A percentile compares a stretch with the other conserved stretches of the same genome.
phyloP scores from a whole-genome alignment of 2,113 vertebrate genomes.

The Calonectris borealis region DNA sequence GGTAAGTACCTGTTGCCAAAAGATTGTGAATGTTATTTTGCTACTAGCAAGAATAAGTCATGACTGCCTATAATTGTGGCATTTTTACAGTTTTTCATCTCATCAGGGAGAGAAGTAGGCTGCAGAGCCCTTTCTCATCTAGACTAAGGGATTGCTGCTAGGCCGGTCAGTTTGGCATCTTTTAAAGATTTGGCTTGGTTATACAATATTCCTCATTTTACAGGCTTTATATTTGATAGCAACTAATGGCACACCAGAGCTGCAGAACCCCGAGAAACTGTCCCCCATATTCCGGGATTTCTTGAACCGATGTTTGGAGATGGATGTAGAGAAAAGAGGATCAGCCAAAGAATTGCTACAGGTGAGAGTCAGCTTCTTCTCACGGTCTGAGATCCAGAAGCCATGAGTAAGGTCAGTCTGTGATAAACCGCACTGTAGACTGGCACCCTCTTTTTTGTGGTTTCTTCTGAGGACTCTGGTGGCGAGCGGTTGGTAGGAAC shows the following conservation, averaged over 20 bases:
- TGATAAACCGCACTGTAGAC: neutral
- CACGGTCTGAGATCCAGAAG: neutral
- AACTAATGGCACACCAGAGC: conserved; percentile 97
- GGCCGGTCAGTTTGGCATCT: neutral
- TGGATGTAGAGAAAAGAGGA: conserved; percentile 97
- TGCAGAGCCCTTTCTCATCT: neutral
- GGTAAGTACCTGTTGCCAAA: neutral
- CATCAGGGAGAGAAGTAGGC: neutral
- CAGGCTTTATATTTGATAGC: conserved; percentile 98
- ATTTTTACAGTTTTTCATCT: neutral
- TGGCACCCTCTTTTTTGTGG: neutral
- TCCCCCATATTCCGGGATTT: conserved; percentile 96
- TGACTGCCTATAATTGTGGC: neutral
- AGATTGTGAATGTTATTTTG: neutral
- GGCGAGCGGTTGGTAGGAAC: neutral
- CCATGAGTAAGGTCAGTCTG: neutral
- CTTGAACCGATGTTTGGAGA: conserved; percentile 94
- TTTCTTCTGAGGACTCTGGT: neutral
- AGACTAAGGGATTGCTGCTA: neutral
- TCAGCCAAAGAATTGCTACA: conserved; percentile 95
- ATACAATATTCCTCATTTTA: neutral
- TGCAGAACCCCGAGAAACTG: conserved; percentile 97
- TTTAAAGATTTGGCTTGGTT: neutral
- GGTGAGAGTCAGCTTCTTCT: conserved; percentile 66
- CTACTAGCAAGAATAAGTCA: neutral